Evolutionary conservation across 2,113 vertebrate species (phyloP), one percentile per base, ranked within the genome.

Genomic region (Columba janthina): DNA sequence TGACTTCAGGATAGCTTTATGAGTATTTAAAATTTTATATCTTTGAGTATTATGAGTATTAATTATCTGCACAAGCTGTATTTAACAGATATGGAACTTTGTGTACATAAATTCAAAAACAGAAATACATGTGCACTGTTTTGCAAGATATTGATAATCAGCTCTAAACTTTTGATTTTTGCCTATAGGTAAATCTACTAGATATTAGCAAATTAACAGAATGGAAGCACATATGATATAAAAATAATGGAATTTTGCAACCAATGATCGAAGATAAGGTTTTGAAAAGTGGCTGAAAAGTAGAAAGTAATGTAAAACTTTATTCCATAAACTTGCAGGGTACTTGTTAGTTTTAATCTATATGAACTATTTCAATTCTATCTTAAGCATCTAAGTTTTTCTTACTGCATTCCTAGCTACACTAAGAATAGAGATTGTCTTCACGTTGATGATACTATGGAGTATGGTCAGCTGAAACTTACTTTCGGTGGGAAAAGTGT

Each of bases 311-410:
- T 3, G n/a, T 4, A 42, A 48, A 57, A 74, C 1, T 31, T 12
- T 28, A n/a, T 9, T n/a, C 6, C 0, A 0, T 29, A 56, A 60
- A 40, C 10, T n/a, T 65, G 1, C 14, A 57, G 20, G 5, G 0
- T 56, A 13, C 12, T 65, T 53, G 5, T 25, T 46, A 42, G 5
- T 2, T 66, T 78, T 78, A 31, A 57, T 34, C 7, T n/a, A 7
- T 12, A 36, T 8, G 4, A 58, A 2, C 8, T 85, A 38, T 76
- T 54, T 75, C 5, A 79, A 57, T 12, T 94, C 8, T 38, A 4
- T 12, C 2, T 34, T 78, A 66, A 50, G 26, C 9, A n/a, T 20
- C 11, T 46, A 57, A 12, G 0, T 17, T 79, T 79, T 67, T 66
- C 17, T 48, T 53, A 5, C 42, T 70, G 61, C 83, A 31, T 1